Base-by-base conservation (phyloP, 2,797 vertebrate species). In the Garrulus glandarius region DNA sequence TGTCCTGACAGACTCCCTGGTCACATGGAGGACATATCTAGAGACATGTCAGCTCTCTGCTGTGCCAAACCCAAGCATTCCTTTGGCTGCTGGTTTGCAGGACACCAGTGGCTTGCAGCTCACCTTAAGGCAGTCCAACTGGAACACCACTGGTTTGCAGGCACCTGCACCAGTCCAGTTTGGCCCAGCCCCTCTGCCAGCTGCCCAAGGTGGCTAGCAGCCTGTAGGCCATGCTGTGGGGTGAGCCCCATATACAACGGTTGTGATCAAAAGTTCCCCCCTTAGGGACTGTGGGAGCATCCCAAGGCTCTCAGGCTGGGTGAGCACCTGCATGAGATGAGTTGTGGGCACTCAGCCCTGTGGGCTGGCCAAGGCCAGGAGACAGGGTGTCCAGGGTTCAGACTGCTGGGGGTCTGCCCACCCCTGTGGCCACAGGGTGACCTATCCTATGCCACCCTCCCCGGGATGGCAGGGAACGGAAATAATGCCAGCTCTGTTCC, bases 401-500 rank as follows among this genome's bases (percentile, higher is more conserved):
- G 41, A 49, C 18, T 1, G 1, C 61, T 32, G 57, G 10, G 32
- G 59, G 59, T 47, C 59, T 72, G 22, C 67, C 49, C 49, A 50
- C 13, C 19, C 20, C 20, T 0, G 0, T 50, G 37, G 26, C 26
- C 1, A 0, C 36, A 69, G 29, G 47, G 24, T 84, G 77, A 92
- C 49, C 9, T 0, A 0, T 29, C 29, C 43, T 14, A 0, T n/a
- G 53, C 44, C 64, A 76, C 37, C 15, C 47, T 50, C 44, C 29
- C 21, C 13, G 5, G 39, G 2, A 3, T 6, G 7, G 18, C 26
- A 53, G 46, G 12, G 64, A 79, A 24, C 19, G 4, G 61, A 92
- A 83, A 92, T 74, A 96, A 93, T 5, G 5, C 49, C 13, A 1
- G 46, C 68, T 68, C 65, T 97, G 94, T 97, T 93, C 82, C 12